Conservation (phyloP, 2,888 invertebrate genomes). For the Cheilosia soror region DNA sequence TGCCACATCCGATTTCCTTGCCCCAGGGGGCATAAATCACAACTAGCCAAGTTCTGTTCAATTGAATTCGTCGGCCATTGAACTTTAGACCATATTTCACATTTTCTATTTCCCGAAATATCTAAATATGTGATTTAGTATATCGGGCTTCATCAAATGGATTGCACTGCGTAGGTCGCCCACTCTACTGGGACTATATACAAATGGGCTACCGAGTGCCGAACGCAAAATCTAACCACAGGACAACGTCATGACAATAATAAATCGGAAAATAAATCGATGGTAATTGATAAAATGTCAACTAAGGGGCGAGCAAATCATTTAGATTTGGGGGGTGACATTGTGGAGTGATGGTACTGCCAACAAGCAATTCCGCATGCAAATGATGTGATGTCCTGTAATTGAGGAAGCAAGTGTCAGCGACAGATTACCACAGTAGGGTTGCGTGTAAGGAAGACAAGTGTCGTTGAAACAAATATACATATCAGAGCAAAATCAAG, state of each 20-base stretch:
- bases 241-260: constrained; percentile 62
- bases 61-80: constrained; percentile 63
- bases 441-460: not conserved
- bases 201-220: constrained; percentile 37
- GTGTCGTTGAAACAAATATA: not conserved
- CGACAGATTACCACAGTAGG: constrained; percentile 24
- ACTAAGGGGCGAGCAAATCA: constrained; percentile 25
- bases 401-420: constrained; percentile 44
- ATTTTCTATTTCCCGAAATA: constrained; percentile 72
- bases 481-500: not conserved
- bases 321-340: not conserved
- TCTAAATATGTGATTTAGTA: constrained; percentile 70
- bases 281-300: constrained; percentile 74
- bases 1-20: constrained; percentile 61
- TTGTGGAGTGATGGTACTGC: not conserved
- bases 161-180: not conserved
- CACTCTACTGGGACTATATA: constrained; percentile 10
- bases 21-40: constrained; percentile 42
- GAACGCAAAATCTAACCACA: constrained; percentile 39
- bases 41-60: constrained; percentile 48
- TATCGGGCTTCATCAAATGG: constrained; percentile 1
- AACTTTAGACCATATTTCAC: constrained; percentile 66
- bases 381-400: constrained; percentile 58
- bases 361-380: constrained; percentile 42
- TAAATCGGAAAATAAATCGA: constrained; percentile 74